phyloP scores from a whole-genome alignment of 2,888 invertebrate genomes.

The Platypus cylindrus region DNA sequence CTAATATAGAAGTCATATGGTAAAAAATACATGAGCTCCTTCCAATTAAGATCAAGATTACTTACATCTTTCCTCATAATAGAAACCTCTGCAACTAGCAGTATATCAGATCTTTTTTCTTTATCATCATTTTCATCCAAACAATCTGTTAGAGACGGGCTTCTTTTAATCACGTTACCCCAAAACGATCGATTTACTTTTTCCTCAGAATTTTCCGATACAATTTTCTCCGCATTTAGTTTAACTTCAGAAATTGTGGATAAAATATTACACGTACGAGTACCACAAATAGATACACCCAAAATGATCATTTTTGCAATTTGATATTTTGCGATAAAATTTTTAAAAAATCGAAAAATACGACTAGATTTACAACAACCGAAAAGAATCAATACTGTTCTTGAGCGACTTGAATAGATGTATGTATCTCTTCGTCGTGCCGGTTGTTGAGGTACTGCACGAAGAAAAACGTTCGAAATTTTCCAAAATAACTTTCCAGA shows the following conservation, averaged over 20 bases:
- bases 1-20: no score
- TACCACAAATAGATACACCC: constrained; percentile 15
- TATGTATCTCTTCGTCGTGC: no score
- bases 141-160: constrained; percentile 31
- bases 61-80: constrained; percentile 27
- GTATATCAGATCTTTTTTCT: constrained; percentile 19
- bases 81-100: constrained; percentile 25
- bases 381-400: no score
- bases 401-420: no score
- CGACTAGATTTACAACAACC: no score
- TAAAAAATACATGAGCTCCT: no score
- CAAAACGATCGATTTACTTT: constrained; percentile 3
- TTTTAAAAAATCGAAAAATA: no score
- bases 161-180: constrained; percentile 10
- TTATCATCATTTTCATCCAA: constrained; percentile 22
- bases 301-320: constrained; percentile 14
- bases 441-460: no score
- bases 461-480: no score
- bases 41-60: no score
- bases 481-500: no score
- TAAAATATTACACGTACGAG: constrained; percentile 1
- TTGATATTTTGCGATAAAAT: no score
- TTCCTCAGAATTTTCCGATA: constrained; percentile 1
- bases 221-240: constrained; percentile 9
- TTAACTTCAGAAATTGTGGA: background rate